phyloP scores from a whole-genome alignment of 2,888 invertebrate species.

The Drosophila aldrichi region DNA sequence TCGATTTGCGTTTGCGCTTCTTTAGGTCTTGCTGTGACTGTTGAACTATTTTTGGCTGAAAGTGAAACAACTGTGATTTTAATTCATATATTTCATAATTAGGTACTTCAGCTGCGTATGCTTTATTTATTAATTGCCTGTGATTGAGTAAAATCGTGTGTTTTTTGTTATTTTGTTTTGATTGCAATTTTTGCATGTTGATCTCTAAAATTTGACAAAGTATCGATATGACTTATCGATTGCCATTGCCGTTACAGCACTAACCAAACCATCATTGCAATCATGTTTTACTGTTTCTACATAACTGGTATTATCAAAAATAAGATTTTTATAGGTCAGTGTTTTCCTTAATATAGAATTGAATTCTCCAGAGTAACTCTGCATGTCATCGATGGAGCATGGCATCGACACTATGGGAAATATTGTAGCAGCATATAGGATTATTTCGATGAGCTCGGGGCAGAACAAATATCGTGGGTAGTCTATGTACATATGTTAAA shows the following conservation, averaged over 20 bases:
- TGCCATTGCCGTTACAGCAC: neutral
- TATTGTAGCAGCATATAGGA: slow-evolving; percentile 32
- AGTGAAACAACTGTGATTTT: slow-evolving; percentile 69
- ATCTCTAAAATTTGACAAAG: neutral
- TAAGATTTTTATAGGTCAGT: too few relatives aligned
- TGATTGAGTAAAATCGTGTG: slow-evolving; percentile 76
- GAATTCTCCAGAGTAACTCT: slow-evolving; percentile 28
- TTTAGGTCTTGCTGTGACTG: slow-evolving; percentile 2
- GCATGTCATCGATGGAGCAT: slow-evolving; percentile 45
- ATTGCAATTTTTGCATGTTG: slow-evolving; percentile 62
- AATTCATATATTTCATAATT: slow-evolving; percentile 47
- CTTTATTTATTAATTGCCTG: slow-evolving; percentile 67
- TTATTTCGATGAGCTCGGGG: slow-evolving; percentile 31
- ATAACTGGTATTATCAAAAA: neutral
- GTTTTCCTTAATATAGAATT: slow-evolving; percentile 9
- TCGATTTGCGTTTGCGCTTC: slow-evolving; percentile 50
- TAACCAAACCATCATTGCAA: too few relatives aligned
- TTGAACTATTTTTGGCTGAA: slow-evolving; percentile 50
- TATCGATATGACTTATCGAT: slow-evolving; percentile 24
- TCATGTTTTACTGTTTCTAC: neutral
- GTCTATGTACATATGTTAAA: slow-evolving; percentile 24
- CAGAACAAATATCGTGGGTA: slow-evolving; percentile 42
- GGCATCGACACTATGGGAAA: neutral
- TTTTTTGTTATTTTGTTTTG: slow-evolving; percentile 20
- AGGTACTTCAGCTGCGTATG: slow-evolving; percentile 39